Evolutionary conservation across 2,888 invertebrate species (phyloP), one percentile per base, ranked within the genome.

Genomic region (Thysanoteuthis rhombus): DNA sequence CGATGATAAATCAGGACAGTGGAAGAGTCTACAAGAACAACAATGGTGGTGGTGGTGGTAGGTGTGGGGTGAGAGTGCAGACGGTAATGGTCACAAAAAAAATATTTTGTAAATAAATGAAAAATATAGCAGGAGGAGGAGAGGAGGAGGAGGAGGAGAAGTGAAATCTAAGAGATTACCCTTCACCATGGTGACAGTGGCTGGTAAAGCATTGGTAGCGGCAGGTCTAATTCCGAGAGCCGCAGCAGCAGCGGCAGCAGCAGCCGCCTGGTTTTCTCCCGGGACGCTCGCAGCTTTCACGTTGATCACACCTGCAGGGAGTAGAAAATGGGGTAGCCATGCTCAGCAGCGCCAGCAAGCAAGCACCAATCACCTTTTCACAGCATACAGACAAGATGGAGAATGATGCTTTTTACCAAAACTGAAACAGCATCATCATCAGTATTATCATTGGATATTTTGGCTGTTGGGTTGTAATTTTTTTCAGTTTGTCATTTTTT

Each of bases 171-270:
- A 45, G 25, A 36, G 94, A 92, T 94, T 95, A 95, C 95, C 95
- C 95, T 95, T 95, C 94, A 95, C 94, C 94, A 94, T 93, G 93
- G 94, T 94, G 89, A 94, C 93, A 58, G 94, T 94, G 58, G 94
- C 93, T 38, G 94, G 93, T 22, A 94, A 75, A 92, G 94, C 90
- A 93, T 90, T 93, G 90, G 94, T 93, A 42, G 93, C 58, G 40
- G 93, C n/a, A 92, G 92, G 92, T 47, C 93, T 47, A 39, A 93
- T 93, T 89, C 94, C 58, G n/a, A 91, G 93, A 92, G 47, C 93
- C 45, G 93, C 93, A 47, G 93, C 91, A 92, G 91, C 93, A 91
- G 93, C 75, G n/a, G 94, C 42, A 36, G 94, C 92, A 45, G 90
- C 93, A 40, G 90, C 75, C 39, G 93, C 92, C 28, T 89, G 52